Conservation (phyloP, 2,797 vertebrate genomes). For the Tamandua tetradactyla region DNA sequence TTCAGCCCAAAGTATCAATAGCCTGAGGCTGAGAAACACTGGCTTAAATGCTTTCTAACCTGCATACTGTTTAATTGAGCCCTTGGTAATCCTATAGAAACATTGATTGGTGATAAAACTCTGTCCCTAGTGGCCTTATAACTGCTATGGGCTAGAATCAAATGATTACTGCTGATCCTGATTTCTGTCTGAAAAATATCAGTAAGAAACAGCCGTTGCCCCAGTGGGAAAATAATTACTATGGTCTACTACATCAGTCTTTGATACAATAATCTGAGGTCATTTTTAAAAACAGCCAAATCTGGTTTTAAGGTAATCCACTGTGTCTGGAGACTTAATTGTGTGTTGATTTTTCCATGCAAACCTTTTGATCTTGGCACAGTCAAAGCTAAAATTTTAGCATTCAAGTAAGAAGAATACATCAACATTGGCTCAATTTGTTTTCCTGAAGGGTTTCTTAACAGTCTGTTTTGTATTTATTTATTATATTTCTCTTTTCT, state of each 20-base stretch:
- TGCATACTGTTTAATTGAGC: neutral
- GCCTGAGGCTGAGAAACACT: neutral
- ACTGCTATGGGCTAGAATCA: neutral
- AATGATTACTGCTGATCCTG: neutral
- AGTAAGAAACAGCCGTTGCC: neutral
- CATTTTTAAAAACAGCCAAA: constrained; percentile 42
- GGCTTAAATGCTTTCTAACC: neutral
- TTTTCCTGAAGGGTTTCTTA: constrained; percentile 6
- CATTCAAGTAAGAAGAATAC: constrained; percentile 22
- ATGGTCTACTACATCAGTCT: constrained; percentile 41
- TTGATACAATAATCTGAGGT: constrained; percentile 36
- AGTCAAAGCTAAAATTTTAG: constrained; percentile 12
- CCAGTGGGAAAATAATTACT: constrained; percentile 26
- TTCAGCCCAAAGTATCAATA: neutral
- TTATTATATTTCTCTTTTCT: constrained; percentile 35
- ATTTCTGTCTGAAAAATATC: constrained; percentile 26
- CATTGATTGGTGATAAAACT: neutral
- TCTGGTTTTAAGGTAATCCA: constrained; percentile 40
- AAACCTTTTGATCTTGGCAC: constrained; percentile 46
- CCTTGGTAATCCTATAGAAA: neutral
- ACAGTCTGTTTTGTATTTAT: neutral
- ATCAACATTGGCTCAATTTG: constrained; percentile 39
- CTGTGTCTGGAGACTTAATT: neutral
- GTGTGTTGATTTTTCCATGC: constrained; percentile 32
- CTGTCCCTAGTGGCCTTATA: neutral